Conservation (phyloP, 2,113 vertebrate species). For the Ranitomeya imitator region DNA sequence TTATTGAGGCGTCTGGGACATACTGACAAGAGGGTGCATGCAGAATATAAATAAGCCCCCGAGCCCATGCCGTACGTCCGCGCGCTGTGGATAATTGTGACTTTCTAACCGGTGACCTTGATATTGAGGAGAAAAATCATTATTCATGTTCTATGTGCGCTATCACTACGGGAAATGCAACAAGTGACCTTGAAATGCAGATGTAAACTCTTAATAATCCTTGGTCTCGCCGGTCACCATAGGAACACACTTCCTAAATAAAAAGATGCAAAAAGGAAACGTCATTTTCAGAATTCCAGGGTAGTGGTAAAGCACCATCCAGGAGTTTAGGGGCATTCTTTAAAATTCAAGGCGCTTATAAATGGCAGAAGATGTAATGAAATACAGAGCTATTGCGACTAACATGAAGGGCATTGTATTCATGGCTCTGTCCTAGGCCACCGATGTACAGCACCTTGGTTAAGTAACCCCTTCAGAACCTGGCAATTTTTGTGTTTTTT, state of each 20-base stretch:
- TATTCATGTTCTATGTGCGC: constrained; percentile 46
- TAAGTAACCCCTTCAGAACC: not conserved
- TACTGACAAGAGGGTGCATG: constrained; percentile 37
- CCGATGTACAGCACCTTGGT: not conserved
- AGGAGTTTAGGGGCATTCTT: not conserved
- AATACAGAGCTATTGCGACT: not conserved
- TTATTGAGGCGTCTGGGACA: constrained; percentile 53
- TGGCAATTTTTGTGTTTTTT: too few species aligned
- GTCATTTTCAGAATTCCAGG: constrained; percentile 25
- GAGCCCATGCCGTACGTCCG: not conserved
- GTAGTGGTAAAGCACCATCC: not conserved
- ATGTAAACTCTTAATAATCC: constrained; percentile 33
- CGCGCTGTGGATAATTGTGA: constrained; percentile 32
- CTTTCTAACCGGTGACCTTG: constrained; percentile 54
- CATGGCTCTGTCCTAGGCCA: not conserved
- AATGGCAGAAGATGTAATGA: not conserved
- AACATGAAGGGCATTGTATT: not conserved
- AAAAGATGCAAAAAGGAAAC: not conserved
- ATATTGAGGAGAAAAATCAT: constrained; percentile 48
- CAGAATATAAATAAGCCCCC: constrained; percentile 54
- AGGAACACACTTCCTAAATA: constrained; percentile 48
- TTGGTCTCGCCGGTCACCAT: constrained; percentile 43
- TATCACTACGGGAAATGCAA: constrained; percentile 48
- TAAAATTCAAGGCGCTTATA: not conserved
- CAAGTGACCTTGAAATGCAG: constrained; percentile 52